Conservation (phyloP, 64 coral and sea anemone species). For the Stylophora pistillata region DNA sequence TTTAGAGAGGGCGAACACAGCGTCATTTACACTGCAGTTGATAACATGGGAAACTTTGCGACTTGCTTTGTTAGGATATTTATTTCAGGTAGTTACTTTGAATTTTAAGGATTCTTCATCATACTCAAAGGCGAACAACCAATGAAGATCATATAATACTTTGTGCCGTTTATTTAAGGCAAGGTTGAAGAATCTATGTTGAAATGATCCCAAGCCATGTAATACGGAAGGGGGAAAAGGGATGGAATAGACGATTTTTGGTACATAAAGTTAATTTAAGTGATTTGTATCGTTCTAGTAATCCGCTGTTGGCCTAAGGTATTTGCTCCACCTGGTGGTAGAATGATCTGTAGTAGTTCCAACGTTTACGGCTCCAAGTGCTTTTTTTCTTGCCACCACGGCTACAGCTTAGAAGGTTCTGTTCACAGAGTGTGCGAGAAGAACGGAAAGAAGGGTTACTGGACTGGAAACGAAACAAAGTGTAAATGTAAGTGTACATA, state of each 20-base stretch:
- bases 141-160: too few species aligned
- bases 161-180: too few species aligned
- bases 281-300: background rate
- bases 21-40: slow-evolving; percentile 29
- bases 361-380: slow-evolving; percentile 53
- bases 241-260: background rate
- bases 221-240: too few species aligned
- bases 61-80: slow-evolving; percentile 32
- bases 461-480: slow-evolving; percentile 46
- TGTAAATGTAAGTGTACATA: slow-evolving; percentile 25
- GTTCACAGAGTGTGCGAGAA: slow-evolving; percentile 31
- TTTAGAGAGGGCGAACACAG: slow-evolving; percentile 21
- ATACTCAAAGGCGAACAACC: too few species aligned
- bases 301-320: slow-evolving; percentile 19
- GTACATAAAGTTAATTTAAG: background rate
- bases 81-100: slow-evolving; percentile 41
- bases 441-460: background rate
- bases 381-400: slow-evolving; percentile 22
- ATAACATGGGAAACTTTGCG: slow-evolving; percentile 35
- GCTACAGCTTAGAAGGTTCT: slow-evolving; percentile 34
- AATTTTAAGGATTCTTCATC: background rate
- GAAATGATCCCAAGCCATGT: too few species aligned
- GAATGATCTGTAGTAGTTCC: background rate
- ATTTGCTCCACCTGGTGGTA: slow-evolving; percentile 22
- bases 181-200: too few species aligned